These are phyloP conservation scores for Phyllotreta cruciferae DNA, from an alignment of 2,888 invertebrate genomes.

Conservation along the genomic window DNA sequence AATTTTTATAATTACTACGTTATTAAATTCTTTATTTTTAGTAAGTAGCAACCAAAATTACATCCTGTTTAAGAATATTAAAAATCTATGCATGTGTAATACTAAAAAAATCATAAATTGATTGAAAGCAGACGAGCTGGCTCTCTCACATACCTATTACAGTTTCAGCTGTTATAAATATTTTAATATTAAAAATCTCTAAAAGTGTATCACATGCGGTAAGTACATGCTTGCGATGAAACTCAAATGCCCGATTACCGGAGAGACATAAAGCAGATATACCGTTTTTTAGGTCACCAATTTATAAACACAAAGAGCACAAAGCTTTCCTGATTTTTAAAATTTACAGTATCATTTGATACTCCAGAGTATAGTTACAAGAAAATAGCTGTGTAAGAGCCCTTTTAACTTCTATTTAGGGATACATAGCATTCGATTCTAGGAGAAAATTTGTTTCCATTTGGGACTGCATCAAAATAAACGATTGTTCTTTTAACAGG, in stretches of 20 bases:
- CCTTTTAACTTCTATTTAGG: too few species aligned
- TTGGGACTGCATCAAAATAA: conserved; percentile 9
- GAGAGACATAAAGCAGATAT: conserved; percentile 11
- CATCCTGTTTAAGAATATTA: too few species aligned
- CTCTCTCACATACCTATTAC: background rate
- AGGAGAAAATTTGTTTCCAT: conserved; percentile 5
- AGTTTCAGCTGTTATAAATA: background rate
- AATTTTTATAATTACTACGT: too few species aligned
- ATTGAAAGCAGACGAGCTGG: conserved; percentile 2
- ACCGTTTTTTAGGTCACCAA: background rate
- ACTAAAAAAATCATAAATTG: background rate
- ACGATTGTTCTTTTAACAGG: conserved; percentile 21
- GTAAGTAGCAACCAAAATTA: too few species aligned
- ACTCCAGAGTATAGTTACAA: too few species aligned
- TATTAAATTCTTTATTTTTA: too few species aligned
- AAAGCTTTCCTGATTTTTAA: conserved; percentile 7
- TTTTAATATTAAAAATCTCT: conserved; percentile 12
- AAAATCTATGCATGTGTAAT: too few species aligned
- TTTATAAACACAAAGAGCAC: conserved; percentile 1
- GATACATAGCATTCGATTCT: too few species aligned
- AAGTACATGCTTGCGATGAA: conserved; percentile 12
- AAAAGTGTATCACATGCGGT: conserved; percentile 13
- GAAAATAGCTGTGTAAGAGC: too few species aligned
- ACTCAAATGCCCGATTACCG: background rate
- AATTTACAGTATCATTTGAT: background rate